Conservation (phyloP, 2,797 vertebrate genomes). For the Novumbra hubbsi region DNA sequence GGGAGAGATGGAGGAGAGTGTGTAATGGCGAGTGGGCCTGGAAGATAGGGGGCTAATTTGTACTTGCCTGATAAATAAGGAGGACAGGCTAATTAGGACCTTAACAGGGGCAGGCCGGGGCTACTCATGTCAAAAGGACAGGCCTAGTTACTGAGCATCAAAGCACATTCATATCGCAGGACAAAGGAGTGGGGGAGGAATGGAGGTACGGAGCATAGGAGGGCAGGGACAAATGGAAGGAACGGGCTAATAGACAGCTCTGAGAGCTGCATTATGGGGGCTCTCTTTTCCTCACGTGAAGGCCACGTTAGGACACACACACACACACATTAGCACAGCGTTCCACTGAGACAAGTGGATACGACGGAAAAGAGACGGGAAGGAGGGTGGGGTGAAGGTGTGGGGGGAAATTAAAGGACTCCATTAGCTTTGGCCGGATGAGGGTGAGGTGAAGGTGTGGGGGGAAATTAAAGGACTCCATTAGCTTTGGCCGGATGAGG, state of each 20-base stretch:
- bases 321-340: conserved; percentile 12
- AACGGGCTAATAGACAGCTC: conserved; percentile 87
- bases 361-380: conserved; percentile 10
- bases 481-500: not conserved
- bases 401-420: conserved; percentile 3
- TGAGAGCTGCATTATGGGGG: conserved; percentile 89
- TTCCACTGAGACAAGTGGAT: not conserved
- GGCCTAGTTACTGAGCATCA: conserved; percentile 98
- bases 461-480: conserved; percentile 1
- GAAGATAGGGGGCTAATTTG: conserved; percentile 89
- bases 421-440: not conserved
- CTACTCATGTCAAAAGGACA: conserved; percentile 98
- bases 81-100: conserved; percentile 99
- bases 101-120: conserved; percentile 96
- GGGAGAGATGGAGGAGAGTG: conserved; percentile 52
- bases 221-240: conserved; percentile 78
- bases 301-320: conserved; percentile 81
- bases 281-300: conserved; percentile 74
- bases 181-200: conserved; percentile 82
- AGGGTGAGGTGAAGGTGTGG: not conserved
- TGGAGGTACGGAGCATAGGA: conserved; percentile 40
- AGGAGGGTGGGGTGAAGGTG: conserved; percentile 5
- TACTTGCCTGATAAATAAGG: conserved; percentile 90
- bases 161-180: conserved; percentile 97
- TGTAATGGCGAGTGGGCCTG: conserved; percentile 73